phyloP scores from a whole-genome alignment of 2,888 invertebrate species.

The Ypsolopha scabrella region DNA sequence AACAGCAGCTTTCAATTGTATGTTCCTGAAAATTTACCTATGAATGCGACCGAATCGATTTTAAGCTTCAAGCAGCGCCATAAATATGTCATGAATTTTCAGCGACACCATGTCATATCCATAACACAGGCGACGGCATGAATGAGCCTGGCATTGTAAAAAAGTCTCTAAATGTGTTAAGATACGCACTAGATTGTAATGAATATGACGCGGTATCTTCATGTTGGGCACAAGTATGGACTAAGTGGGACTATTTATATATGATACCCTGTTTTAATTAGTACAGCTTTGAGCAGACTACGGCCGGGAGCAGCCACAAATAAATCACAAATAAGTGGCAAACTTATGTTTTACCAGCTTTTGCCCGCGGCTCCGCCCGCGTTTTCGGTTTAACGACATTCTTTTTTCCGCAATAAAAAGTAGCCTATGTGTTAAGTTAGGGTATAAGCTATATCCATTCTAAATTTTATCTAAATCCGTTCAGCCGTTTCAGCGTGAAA shows the following conservation, averaged over 20 bases:
- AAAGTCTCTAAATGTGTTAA: not conserved
- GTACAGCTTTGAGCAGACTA: slow-evolving; percentile 21
- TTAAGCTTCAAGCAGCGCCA: not conserved
- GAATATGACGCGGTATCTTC: slow-evolving; percentile 12
- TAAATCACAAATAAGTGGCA: slow-evolving; percentile 30
- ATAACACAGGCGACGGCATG: not conserved
- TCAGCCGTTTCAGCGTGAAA: no score
- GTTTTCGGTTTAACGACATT: no score
- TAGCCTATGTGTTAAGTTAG: no score
- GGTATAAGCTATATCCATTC: no score
- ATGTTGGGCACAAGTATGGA: slow-evolving; percentile 38
- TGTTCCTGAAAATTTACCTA: no score
- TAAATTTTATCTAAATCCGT: no score
- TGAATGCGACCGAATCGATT: not conserved
- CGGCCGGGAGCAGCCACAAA: slow-evolving; percentile 40
- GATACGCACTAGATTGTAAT: not conserved
- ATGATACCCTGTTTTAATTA: slow-evolving; percentile 43
- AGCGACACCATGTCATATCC: not conserved
- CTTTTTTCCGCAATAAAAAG: no score
- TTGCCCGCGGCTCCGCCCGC: no score
- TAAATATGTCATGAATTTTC: not conserved
- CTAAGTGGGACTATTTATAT: slow-evolving; percentile 59
- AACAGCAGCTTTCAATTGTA: no score
- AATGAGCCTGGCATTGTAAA: not conserved
- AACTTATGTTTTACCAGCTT: not conserved